phyloP scores from a whole-genome alignment of 92 coral and sea anemone genomes.

The Pocillopora grandis region DNA sequence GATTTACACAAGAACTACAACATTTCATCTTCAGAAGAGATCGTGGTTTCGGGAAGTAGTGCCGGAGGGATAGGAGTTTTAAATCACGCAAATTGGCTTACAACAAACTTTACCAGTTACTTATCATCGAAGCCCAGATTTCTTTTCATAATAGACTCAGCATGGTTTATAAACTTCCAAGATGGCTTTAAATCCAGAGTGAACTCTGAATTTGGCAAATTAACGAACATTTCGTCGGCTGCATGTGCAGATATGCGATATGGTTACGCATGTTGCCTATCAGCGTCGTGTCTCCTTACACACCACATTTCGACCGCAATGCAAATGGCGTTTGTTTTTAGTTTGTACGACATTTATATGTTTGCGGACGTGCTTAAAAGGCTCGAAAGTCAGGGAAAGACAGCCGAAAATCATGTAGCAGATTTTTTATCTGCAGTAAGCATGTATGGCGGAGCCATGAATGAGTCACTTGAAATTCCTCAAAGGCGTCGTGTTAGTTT shows the following conservation, averaged over 20 bases:
- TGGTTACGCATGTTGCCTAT: conserved; percentile 55
- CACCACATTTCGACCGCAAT: conserved; percentile 33
- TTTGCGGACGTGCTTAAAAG: conserved; percentile 49
- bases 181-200: conserved; percentile 42
- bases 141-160: conserved; percentile 48
- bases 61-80: conserved; percentile 61
- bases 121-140: conserved; percentile 20
- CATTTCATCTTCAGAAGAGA: conserved; percentile 18
- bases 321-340: conserved; percentile 40
- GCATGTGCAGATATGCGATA: conserved; percentile 46
- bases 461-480: conserved; percentile 43
- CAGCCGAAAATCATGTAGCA: conserved; percentile 39
- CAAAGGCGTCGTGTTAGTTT: conserved; percentile 12
- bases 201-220: conserved; percentile 27
- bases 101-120: background rate
- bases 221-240: conserved; percentile 10
- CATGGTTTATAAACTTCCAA: conserved; percentile 65
- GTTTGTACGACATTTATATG: conserved; percentile 62
- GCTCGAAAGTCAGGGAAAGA: conserved; percentile 34
- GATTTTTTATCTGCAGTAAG: conserved; percentile 56
- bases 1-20: conserved; percentile 17
- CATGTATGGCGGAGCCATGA: conserved; percentile 74
- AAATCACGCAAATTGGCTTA: conserved; percentile 56
- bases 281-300: conserved; percentile 46
- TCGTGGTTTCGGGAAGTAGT: conserved; percentile 58